phyloP scores from a whole-genome alignment of 2,797 vertebrate genomes.

The Podargus strigoides region DNA sequence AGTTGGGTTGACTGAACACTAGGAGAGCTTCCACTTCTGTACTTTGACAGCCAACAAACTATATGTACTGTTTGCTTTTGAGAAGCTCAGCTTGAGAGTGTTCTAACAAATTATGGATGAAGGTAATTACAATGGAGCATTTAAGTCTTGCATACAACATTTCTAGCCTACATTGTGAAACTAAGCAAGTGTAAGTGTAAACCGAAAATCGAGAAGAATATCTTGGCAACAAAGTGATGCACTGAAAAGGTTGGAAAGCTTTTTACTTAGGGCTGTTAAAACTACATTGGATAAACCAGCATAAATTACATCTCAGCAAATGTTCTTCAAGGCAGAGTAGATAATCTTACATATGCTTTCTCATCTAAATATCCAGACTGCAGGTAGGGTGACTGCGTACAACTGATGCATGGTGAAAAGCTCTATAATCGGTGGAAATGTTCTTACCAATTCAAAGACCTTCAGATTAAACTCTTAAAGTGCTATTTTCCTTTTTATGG shows the following conservation, averaged over 20 bases:
- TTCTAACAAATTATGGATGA: background rate
- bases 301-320: background rate
- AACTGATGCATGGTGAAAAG: background rate
- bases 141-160: background rate
- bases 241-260: background rate
- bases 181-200: background rate
- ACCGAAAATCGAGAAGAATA: background rate
- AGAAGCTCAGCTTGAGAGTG: background rate
- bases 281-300: background rate
- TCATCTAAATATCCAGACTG: background rate
- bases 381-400: background rate
- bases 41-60: background rate
- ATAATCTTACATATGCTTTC: background rate
- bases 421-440: background rate
- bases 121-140: background rate
- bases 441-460: background rate
- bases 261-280: background rate
- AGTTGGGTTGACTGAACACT: background rate
- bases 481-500: background rate
- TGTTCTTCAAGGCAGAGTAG: background rate
- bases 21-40: background rate
- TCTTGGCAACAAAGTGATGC: background rate
- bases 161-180: background rate
- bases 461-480: background rate
- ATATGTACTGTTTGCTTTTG: background rate